A percentile compares a stretch with the other conserved stretches of the same genome.
Conservation (phyloP, 2,797 vertebrate species). For the Sebastes matsubarae region DNA sequence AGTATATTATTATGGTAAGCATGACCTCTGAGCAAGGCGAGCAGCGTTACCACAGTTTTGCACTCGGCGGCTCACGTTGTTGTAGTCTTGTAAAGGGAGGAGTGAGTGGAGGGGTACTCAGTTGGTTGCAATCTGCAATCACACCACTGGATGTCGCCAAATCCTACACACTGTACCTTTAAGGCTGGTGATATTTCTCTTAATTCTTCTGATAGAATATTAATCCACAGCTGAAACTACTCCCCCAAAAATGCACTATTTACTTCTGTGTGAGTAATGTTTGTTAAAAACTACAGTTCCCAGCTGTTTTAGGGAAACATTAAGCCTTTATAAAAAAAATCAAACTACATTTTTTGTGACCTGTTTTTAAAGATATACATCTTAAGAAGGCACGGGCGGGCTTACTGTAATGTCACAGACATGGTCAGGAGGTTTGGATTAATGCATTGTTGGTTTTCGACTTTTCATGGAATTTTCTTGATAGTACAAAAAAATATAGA, state of each 20-base stretch:
- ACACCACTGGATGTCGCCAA: too few species aligned
- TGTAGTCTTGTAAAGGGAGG: too few species aligned
- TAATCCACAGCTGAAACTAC: too few species aligned
- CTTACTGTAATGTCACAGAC: not conserved
- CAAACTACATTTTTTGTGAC: not conserved
- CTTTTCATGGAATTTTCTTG: not conserved
- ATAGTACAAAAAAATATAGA: not conserved
- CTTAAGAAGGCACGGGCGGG: not conserved
- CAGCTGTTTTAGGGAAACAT: not conserved
- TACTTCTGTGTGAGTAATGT: too few species aligned
- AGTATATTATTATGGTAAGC: too few species aligned
- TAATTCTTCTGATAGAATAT: too few species aligned
- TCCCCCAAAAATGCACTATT: too few species aligned
- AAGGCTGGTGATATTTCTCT: too few species aligned
- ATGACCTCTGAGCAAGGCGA: too few species aligned
- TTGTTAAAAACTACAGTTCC: not conserved
- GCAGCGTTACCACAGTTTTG: accelerated
- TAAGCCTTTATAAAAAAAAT: not conserved
- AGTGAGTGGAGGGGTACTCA: too few species aligned
- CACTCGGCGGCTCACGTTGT: accelerated
- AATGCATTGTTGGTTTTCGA: not conserved
- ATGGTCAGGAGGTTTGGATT: not conserved
- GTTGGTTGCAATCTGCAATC: too few species aligned
- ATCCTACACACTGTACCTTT: too few species aligned
- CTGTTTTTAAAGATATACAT: not conserved